phyloP scores from a whole-genome alignment of 2,888 invertebrate genomes.

The Lobophora halterata region DNA sequence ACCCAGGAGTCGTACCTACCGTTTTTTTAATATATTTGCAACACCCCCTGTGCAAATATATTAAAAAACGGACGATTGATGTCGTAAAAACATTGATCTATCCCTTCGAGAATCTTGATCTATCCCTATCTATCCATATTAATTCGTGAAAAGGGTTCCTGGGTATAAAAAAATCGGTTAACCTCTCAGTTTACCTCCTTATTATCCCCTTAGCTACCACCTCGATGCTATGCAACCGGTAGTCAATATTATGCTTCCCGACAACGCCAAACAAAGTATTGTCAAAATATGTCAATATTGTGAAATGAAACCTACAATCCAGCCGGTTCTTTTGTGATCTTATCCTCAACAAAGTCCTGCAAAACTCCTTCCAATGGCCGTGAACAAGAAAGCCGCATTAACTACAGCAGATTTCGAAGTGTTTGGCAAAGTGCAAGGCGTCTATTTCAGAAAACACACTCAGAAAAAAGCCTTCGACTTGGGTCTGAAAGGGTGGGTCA shows the following conservation, averaged over 20 bases:
- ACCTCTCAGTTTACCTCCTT: slow-evolving; percentile 8
- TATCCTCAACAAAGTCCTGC: too few relatives aligned
- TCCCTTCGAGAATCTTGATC: too few relatives aligned
- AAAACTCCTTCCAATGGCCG: slow-evolving; percentile 20
- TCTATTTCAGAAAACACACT: slow-evolving; percentile 82
- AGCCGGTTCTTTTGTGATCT: too few relatives aligned
- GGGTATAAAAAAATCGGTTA: background rate
- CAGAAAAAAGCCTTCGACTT: slow-evolving; percentile 82
- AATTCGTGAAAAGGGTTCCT: too few relatives aligned
- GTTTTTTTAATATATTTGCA: too few relatives aligned
- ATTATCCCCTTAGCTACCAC: slow-evolving; percentile 43
- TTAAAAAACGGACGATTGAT: too few relatives aligned
- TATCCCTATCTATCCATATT: too few relatives aligned
- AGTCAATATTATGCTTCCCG: slow-evolving; percentile 37
- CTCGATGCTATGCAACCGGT: slow-evolving; percentile 20
- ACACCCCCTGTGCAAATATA: too few relatives aligned
- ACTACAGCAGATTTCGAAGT: slow-evolving; percentile 78
- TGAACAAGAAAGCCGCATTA: slow-evolving; percentile 43
- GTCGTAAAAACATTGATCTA: too few relatives aligned
- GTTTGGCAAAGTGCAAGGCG: slow-evolving; percentile 83
- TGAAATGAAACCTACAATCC: too few relatives aligned
- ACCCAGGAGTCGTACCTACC: too few relatives aligned
- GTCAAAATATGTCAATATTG: slow-evolving; percentile 12
- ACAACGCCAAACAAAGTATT: slow-evolving; percentile 39
- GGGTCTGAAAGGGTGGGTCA: slow-evolving; percentile 86